These are phyloP conservation scores for Heliconius aoede DNA, from an alignment of 2,888 invertebrate genomes.

Conservation along the genomic window DNA sequence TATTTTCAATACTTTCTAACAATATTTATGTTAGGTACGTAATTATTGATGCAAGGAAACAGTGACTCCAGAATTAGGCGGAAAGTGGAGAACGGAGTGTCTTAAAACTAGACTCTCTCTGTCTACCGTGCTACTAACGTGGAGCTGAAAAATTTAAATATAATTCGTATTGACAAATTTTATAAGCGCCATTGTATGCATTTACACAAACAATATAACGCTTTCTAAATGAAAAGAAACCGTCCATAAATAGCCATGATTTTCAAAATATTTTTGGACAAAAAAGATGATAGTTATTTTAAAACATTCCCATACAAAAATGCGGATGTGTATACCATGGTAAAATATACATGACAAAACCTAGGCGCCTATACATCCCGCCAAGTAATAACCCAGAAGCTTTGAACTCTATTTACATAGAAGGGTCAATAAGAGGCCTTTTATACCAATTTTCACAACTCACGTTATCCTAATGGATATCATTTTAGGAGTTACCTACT, in stretches of 20 bases:
- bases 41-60: too few species aligned
- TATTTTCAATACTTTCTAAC: neutral
- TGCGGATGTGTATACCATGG: slow-evolving; percentile 28
- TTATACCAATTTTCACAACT: slow-evolving; percentile 38
- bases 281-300: neutral
- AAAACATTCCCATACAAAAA: slow-evolving; percentile 9
- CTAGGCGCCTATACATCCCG: slow-evolving; percentile 30
- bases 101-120: too few species aligned
- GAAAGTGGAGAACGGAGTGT: too few species aligned
- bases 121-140: too few species aligned
- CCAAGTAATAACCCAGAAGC: slow-evolving; percentile 39
- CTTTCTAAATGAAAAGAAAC: neutral
- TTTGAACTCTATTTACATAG: slow-evolving; percentile 40
- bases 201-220: neutral
- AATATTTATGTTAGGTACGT: neutral
- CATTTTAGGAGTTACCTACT: slow-evolving; percentile 31
- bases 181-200: too few species aligned
- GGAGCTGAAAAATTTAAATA: too few species aligned
- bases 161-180: too few species aligned
- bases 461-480: slow-evolving; percentile 41
- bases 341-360: slow-evolving; percentile 47
- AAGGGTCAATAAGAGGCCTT: slow-evolving; percentile 40
- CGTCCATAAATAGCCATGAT: neutral
- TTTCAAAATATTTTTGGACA: neutral
- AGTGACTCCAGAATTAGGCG: too few species aligned